Evolutionary conservation across 2,888 invertebrate species (phyloP).

Genomic region (Papilio gigon): DNA sequence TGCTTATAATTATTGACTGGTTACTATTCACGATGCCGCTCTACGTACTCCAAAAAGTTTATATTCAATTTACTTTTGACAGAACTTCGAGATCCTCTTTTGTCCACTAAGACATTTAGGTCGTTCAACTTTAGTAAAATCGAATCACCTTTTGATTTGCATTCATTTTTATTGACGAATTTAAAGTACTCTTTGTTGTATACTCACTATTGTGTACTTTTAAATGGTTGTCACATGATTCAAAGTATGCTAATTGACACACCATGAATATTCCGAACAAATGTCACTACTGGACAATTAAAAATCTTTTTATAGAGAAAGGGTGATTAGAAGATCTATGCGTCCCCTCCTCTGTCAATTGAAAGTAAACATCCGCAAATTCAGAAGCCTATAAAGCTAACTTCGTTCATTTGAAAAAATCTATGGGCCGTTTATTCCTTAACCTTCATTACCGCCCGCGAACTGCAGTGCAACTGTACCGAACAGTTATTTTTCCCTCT

Average conservation of each 20-base stretch:
- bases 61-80: background rate
- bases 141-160: constrained; percentile 4
- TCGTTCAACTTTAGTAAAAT: constrained; percentile 1
- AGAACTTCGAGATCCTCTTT: background rate
- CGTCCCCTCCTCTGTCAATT: too few species aligned
- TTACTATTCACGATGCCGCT: background rate
- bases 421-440: too few species aligned
- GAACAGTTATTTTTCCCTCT: background rate
- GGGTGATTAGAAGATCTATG: too few species aligned
- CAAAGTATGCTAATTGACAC: constrained; percentile 13
- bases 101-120: background rate
- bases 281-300: background rate
- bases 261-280: constrained; percentile 9
- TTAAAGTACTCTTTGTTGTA: constrained; percentile 18
- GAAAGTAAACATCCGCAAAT: background rate
- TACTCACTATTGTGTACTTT: too few species aligned
- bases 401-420: too few species aligned
- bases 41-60: background rate
- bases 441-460: too few species aligned
- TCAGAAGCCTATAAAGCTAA: too few species aligned
- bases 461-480: too few species aligned
- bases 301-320: too few species aligned
- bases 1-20: background rate
- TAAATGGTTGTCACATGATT: constrained; percentile 10
- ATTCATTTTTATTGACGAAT: constrained; percentile 16